Percentiles rank a stretch among this genome's conserved stretches.
Conservation (phyloP, 2,797 vertebrate species). For the Aeoliscus strigatus region DNA sequence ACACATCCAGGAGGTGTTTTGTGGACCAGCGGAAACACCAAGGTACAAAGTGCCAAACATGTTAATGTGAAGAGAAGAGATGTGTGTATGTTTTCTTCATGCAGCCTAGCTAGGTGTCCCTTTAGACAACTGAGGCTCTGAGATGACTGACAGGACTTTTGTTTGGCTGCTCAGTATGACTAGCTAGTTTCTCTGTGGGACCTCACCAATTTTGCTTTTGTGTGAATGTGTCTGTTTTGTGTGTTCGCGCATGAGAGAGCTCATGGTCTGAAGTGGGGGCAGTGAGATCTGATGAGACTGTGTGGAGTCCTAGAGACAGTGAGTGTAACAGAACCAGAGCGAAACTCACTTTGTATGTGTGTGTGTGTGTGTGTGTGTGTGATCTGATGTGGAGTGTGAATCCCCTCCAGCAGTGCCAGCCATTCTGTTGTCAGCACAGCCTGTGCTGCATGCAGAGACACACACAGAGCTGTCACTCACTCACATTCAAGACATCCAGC, state of each 20-base stretch:
- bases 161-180: constrained; percentile 49
- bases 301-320: constrained; percentile 22
- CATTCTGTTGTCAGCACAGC: constrained; percentile 57
- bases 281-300: constrained; percentile 10
- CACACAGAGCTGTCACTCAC: constrained; percentile 51
- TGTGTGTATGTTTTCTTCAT: constrained; percentile 18
- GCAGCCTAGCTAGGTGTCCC: constrained; percentile 23
- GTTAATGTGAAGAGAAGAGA: too few relatives aligned
- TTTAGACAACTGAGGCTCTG: constrained; percentile 25
- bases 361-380: constrained; percentile 13
- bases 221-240: constrained; percentile 12
- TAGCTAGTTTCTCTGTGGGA: constrained; percentile 34
- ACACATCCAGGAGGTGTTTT: too few relatives aligned
- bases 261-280: not conserved
- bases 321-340: constrained; percentile 4
- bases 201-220: constrained; percentile 12
- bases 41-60: too few relatives aligned
- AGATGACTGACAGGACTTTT: constrained; percentile 58
- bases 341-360: too few relatives aligned
- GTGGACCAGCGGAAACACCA: too few relatives aligned
- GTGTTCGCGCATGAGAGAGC: constrained; percentile 5
- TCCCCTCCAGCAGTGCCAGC: constrained; percentile 56
- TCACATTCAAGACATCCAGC: constrained; percentile 16
- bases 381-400: constrained; percentile 54
- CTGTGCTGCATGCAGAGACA: constrained; percentile 46